A percentile compares a stretch with the other conserved stretches of the same genome.
Conservation (phyloP, 2,113 vertebrate genomes). For the Albula goreensis region DNA sequence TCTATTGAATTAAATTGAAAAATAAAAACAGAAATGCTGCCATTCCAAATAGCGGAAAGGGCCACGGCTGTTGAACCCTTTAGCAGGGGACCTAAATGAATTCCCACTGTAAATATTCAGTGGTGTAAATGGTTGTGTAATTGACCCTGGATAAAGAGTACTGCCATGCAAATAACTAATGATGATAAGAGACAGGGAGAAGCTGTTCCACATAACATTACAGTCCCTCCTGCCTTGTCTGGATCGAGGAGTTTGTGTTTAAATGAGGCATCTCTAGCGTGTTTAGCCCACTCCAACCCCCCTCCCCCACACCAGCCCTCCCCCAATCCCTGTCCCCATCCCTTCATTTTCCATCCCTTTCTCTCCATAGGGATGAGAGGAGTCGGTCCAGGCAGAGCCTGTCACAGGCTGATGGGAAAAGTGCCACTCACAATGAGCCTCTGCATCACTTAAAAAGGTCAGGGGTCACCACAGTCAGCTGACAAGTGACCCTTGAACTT, state of each 20-base stretch:
- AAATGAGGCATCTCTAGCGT: background rate
- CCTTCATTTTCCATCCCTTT: no score
- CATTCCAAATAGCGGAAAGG: background rate
- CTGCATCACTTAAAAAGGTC: slow-evolving; percentile 36
- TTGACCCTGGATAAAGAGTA: background rate
- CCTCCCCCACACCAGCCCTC: no score
- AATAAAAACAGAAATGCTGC: no score
- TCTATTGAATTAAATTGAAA: no score
- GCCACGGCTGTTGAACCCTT: background rate
- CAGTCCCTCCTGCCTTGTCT: background rate
- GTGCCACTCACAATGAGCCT: slow-evolving; percentile 29
- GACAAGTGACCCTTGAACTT: slow-evolving; percentile 46
- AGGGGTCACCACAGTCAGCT: slow-evolving; percentile 42
- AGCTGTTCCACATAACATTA: background rate
- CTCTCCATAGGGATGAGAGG: background rate
- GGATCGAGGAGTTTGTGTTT: background rate
- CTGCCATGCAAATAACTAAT: background rate
- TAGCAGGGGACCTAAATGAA: background rate
- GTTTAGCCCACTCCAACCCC: no score
- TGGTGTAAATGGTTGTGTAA: background rate
- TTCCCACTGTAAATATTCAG: background rate
- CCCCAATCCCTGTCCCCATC: no score
- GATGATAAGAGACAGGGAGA: no score
- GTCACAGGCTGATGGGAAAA: background rate
- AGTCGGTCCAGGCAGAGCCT: background rate